These are phyloP conservation scores for Leptura quadrifasciata DNA, from an alignment of 2,888 invertebrate species.

Conservation along the genomic window DNA sequence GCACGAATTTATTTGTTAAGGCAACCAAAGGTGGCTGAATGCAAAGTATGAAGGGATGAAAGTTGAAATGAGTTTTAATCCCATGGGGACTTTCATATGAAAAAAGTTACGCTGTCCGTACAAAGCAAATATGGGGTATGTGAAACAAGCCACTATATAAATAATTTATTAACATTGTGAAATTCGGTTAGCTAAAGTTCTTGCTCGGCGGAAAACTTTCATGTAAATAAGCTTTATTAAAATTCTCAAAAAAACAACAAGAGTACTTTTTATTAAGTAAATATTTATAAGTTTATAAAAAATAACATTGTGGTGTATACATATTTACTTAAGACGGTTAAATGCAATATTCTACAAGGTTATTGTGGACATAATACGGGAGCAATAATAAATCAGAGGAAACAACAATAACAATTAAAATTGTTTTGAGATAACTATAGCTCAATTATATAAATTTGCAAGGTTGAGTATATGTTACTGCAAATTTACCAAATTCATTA, in stretches of 20 bases:
- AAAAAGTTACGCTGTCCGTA: constrained; percentile 4
- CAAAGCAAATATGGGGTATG: constrained; percentile 19
- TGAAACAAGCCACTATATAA: not conserved
- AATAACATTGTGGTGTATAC: not conserved
- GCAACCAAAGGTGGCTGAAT: not conserved
- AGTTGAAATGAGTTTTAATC: constrained; percentile 34
- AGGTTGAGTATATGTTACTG: no score
- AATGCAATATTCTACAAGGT: not conserved
- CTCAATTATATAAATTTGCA: no score
- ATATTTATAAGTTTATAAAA: not conserved
- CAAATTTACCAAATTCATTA: no score
- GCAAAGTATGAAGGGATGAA: constrained; percentile 2
- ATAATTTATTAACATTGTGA: constrained; percentile 28
- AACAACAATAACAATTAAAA: not conserved
- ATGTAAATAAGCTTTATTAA: not conserved
- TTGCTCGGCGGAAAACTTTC: not conserved
- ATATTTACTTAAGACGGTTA: not conserved
- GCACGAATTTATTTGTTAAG: not conserved
- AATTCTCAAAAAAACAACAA: not conserved
- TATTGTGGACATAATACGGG: not conserved
- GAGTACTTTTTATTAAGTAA: not conserved
- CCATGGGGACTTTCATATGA: constrained; percentile 12
- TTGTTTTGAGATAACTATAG: not conserved
- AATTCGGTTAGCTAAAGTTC: not conserved
- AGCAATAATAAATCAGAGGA: not conserved